phyloP scores from a whole-genome alignment of 1,140 invertebrate genomes.

The Epicauta chinensis region DNA sequence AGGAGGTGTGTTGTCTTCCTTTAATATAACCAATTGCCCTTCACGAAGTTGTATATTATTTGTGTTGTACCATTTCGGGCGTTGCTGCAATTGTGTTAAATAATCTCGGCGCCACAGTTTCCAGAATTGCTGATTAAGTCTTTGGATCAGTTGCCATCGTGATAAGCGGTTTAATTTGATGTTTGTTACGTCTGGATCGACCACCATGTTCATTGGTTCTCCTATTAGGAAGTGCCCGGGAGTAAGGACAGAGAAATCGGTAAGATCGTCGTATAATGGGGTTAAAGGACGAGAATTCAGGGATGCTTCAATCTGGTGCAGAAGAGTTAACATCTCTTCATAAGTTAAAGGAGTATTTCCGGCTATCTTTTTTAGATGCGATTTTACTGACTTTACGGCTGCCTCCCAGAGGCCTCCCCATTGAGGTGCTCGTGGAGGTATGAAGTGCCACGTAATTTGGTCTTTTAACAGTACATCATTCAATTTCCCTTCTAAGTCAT shows the following conservation, averaged over 20 bases:
- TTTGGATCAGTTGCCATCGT: conserved; percentile 22
- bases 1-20: conserved; percentile 32
- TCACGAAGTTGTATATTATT: background rate
- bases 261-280: conserved; percentile 24
- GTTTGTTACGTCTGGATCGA: conserved; percentile 12
- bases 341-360: conserved; percentile 25
- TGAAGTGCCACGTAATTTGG: conserved; percentile 37
- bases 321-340: conserved; percentile 29
- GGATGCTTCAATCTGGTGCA: conserved; percentile 28
- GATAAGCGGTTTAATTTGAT: conserved; percentile 23
- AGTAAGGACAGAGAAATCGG: conserved; percentile 30
- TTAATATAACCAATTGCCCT: conserved; percentile 35
- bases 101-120: conserved; percentile 34
- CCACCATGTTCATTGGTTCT: conserved; percentile 18
- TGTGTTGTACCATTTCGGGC: conserved; percentile 28
- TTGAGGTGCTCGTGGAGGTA: conserved; percentile 29
- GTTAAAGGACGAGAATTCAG: conserved; percentile 35
- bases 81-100: conserved; percentile 28
- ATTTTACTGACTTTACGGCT: conserved; percentile 16
- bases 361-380: conserved; percentile 22
- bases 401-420: conserved; percentile 43
- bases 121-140: conserved; percentile 33
- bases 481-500: background rate
- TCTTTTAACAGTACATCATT: background rate
- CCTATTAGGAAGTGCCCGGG: conserved; percentile 43